Evolutionary conservation across 2,888 invertebrate species (phyloP).

Genomic region (Mythimna loreyi): DNA sequence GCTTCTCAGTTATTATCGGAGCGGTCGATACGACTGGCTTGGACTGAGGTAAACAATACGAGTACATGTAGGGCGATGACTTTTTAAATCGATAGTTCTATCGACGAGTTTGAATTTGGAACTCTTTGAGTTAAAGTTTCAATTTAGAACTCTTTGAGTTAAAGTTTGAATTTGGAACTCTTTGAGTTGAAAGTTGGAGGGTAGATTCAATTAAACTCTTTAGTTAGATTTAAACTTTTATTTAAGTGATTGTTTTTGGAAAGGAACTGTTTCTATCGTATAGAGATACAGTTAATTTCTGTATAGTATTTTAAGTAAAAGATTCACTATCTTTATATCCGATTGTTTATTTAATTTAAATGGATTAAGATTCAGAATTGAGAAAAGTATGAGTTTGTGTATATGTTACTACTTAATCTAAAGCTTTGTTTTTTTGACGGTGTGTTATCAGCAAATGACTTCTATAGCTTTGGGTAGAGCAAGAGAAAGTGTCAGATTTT

Average conservation of each 20-base stretch:
- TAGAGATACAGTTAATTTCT: too few species aligned
- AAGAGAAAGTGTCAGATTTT: too few species aligned
- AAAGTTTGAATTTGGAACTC: constrained; percentile 17
- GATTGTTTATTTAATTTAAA: too few species aligned
- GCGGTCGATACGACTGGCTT: constrained; percentile 17
- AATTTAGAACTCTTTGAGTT: constrained; percentile 13
- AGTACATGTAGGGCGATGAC: constrained; percentile 41
- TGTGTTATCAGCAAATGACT: too few species aligned
- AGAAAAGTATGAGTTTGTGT: too few species aligned
- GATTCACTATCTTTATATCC: too few species aligned
- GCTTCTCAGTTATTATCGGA: constrained; percentile 13
- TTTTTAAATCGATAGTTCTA: constrained; percentile 53
- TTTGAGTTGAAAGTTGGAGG: background rate
- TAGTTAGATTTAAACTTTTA: background rate
- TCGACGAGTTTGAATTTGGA: constrained; percentile 22
- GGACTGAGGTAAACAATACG: constrained; percentile 36
- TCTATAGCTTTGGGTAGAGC: too few species aligned
- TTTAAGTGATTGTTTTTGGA: background rate
- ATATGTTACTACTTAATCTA: too few species aligned
- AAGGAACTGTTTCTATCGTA: too few species aligned
- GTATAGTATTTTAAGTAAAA: too few species aligned
- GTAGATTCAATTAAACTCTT: background rate
- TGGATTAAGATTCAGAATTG: too few species aligned
- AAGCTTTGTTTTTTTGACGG: too few species aligned
- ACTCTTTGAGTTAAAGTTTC: constrained; percentile 13